phyloP scores from a whole-genome alignment of 2,113 vertebrate species.

The Hypocryptadius cinnamomeus region DNA sequence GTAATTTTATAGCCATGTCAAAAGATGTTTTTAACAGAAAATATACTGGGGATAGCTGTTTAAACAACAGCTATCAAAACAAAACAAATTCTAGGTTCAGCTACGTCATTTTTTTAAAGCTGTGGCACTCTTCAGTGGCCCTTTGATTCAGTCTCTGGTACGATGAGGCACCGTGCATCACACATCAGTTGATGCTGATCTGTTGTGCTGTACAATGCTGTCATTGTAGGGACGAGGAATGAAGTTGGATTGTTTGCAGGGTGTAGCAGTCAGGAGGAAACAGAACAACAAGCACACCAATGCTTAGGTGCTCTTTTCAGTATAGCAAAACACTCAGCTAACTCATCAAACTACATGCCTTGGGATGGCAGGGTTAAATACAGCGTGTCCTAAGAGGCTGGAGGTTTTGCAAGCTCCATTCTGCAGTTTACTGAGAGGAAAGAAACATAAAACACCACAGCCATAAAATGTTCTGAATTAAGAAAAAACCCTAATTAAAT shows the following conservation, averaged over 20 bases:
- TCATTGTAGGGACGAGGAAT: slow-evolving; percentile 13
- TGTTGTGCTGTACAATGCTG: slow-evolving; percentile 15
- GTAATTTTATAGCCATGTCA: background rate
- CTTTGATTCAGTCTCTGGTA: background rate
- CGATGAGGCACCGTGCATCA: background rate
- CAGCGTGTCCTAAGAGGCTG: background rate
- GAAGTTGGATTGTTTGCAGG: background rate
- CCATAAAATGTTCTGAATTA: background rate
- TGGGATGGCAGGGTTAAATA: background rate
- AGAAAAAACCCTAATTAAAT: background rate
- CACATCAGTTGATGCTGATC: background rate
- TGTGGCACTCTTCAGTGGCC: background rate
- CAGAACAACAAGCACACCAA: background rate
- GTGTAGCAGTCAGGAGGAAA: background rate
- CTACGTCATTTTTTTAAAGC: background rate
- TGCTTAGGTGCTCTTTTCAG: background rate
- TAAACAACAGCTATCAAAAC: background rate
- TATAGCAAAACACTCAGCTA: background rate
- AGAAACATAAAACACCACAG: background rate
- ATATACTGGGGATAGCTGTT: background rate
- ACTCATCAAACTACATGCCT: background rate
- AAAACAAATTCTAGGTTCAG: background rate
- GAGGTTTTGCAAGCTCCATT: background rate
- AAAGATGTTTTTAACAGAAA: background rate
- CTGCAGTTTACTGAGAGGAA: background rate